phyloP scores from a whole-genome alignment of 2,797 vertebrate genomes.

The Austrolebias charrua region DNA sequence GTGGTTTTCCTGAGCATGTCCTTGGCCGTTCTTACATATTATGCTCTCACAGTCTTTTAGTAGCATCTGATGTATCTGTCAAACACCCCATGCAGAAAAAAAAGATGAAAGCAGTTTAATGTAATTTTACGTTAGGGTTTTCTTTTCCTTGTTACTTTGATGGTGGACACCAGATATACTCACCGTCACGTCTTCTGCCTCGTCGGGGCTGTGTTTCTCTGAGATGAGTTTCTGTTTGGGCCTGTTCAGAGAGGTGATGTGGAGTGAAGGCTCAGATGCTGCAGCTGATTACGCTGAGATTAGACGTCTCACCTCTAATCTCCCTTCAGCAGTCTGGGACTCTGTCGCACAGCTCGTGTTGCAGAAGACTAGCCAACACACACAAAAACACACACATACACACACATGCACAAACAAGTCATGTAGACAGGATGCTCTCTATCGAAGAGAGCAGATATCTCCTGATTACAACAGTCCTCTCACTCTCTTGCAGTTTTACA shows the following conservation, averaged over 20 bases:
- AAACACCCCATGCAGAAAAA: slow-evolving; percentile 14
- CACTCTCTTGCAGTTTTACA: slow-evolving; percentile 30
- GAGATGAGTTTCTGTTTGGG: slow-evolving; percentile 70
- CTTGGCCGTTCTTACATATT: slow-evolving; percentile 53
- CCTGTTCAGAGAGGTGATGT: slow-evolving; percentile 64
- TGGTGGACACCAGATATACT: slow-evolving; percentile 41
- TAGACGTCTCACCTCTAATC: slow-evolving; percentile 75
- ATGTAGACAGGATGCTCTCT: slow-evolving; percentile 58
- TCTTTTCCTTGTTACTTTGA: background rate
- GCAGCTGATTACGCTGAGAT: slow-evolving; percentile 70
- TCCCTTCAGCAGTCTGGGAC: slow-evolving; percentile 68
- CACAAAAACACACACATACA: no score
- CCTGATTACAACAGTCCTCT: slow-evolving; percentile 59
- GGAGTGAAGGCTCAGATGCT: slow-evolving; percentile 71
- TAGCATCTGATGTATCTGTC: slow-evolving; percentile 11
- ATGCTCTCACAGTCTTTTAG: slow-evolving; percentile 47
- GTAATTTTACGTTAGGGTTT: slow-evolving; percentile 1
- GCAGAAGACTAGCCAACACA: slow-evolving; percentile 32
- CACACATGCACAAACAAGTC: slow-evolving; percentile 22
- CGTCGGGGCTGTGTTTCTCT: slow-evolving; percentile 27
- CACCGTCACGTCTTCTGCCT: slow-evolving; percentile 10
- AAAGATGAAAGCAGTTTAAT: slow-evolving; percentile 24
- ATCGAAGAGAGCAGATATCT: slow-evolving; percentile 55
- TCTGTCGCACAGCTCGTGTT: slow-evolving; percentile 60
- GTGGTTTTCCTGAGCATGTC: slow-evolving; percentile 61